Conservation (phyloP, 2,113 vertebrate species). For the Vanacampus margaritifer region DNA sequence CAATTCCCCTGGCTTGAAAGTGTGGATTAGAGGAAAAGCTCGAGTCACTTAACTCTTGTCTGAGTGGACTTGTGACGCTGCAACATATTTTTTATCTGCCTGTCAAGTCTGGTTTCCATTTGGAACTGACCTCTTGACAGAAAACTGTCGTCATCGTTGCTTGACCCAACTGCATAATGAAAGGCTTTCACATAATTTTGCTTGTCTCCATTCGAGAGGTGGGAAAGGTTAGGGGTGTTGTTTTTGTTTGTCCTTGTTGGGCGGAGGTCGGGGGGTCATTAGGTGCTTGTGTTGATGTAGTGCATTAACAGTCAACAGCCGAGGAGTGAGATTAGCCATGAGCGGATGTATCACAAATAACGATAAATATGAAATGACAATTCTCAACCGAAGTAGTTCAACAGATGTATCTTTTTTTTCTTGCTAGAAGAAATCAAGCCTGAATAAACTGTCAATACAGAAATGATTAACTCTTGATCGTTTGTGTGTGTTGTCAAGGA, state of each 20-base stretch:
- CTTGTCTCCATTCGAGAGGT: not conserved
- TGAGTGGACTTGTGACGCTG: slow-evolving; percentile 25
- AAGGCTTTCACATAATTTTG: slow-evolving; percentile 24
- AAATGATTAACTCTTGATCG: slow-evolving; percentile 63
- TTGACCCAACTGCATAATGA: slow-evolving; percentile 52
- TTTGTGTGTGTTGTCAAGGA: slow-evolving; percentile 28
- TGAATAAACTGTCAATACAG: slow-evolving; percentile 90
- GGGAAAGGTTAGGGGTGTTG: not conserved
- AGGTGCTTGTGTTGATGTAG: slow-evolving; percentile 72
- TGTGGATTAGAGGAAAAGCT: not conserved
- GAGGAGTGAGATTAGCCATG: slow-evolving; percentile 71
- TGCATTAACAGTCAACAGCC: slow-evolving; percentile 67
- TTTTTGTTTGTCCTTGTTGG: not conserved
- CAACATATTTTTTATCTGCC: slow-evolving; percentile 31
- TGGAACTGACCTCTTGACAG: slow-evolving; percentile 30
- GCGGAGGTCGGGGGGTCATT: slow-evolving; percentile 62
- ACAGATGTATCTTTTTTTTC: slow-evolving; percentile 69
- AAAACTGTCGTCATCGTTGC: slow-evolving; percentile 28
- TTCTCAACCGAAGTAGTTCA: slow-evolving; percentile 70
- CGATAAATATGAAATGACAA: slow-evolving; percentile 55
- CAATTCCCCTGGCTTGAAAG: slow-evolving; percentile 15
- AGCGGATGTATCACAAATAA: slow-evolving; percentile 66
- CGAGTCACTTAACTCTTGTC: not conserved
- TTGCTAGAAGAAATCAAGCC: slow-evolving; percentile 85
- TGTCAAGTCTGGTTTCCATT: slow-evolving; percentile 25